phyloP scores from a whole-genome alignment of 2,113 vertebrate species.

The Platycercus adscitus region DNA sequence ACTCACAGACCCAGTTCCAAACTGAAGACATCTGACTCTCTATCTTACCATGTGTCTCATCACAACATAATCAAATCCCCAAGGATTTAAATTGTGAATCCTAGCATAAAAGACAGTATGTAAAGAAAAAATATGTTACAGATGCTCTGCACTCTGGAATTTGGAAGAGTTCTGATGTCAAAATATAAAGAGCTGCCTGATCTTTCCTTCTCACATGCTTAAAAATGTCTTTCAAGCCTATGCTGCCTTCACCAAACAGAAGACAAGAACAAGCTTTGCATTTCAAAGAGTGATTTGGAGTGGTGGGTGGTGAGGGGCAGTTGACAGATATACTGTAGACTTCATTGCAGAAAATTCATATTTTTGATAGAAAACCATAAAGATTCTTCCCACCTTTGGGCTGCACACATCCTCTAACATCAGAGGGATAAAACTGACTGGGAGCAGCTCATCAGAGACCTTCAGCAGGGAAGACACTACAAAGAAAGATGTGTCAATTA shows the following conservation, averaged over 20 bases:
- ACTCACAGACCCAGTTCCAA: neutral
- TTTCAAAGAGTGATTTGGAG: neutral
- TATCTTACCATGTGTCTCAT: neutral
- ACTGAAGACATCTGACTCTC: neutral
- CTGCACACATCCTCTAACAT: neutral
- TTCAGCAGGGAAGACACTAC: neutral
- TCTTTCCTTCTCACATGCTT: neutral
- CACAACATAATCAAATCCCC: neutral
- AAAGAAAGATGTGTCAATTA: neutral
- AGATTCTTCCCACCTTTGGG: neutral
- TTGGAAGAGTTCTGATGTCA: neutral
- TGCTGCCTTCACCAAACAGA: neutral
- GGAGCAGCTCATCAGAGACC: neutral
- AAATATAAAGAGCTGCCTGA: neutral
- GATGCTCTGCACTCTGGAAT: neutral
- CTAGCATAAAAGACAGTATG: neutral
- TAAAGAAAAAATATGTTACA: neutral
- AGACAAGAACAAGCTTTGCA: neutral
- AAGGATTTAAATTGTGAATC: neutral
- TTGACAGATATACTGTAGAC: neutral
- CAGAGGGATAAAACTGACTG: neutral
- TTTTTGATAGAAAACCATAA: neutral
- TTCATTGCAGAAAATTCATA: neutral
- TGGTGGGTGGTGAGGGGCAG: neutral
- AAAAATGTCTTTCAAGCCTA: neutral